Base-by-base conservation (phyloP, 2,797 vertebrate species). In the Sebastes reedi region DNA sequence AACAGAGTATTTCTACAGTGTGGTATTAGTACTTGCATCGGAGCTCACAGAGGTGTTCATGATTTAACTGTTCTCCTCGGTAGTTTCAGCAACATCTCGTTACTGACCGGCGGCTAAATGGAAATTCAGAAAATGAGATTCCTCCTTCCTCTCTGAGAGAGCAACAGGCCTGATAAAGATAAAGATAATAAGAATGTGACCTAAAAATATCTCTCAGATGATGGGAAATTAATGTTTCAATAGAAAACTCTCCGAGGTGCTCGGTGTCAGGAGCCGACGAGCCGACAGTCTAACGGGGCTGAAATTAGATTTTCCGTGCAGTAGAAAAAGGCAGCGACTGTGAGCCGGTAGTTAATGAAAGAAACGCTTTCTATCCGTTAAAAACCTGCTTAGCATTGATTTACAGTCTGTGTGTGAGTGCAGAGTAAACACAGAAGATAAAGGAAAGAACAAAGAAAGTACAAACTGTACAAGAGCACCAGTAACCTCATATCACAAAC, bases 121-220 rank as follows among this genome's bases (percentile, higher is more conserved):
- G 64, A 67, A 61, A 72, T 22, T 42, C 18, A 62, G 52, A 42
- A 67, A 76, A 76, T 55, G 4, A 67, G 1, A 70, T 60, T 52
- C 25, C 22, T 24, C 3, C 22, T 24, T 0, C 4, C 20, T 30
- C 59, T 69, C 24, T 39, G 27, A n/a, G 46, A 25, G 68, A 13
- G 34, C 18, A 56, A 24, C 56, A 18, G 71, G n/a, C 10, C n/a
- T 32, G 10, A 30, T 58, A 6, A 59, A 32, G 30, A 27, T 27
- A 24, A 42, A 34, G 34, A 36, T 36, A 36, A 36, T 18, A 16
- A 5, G 56, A 67, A 32, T 50, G 27, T 58, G 27, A 62, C 34
- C 65, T 77, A 25, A 75, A 74, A 74, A 61, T 70, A 56, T 56
- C 59, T 69, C 7, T 73, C n/a, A 29, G 30, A 58, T 55, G 74